Evolutionary conservation across 2,797 vertebrate species (phyloP), one percentile per base, ranked within the genome.

Genomic region (Danio kyathit): DNA sequence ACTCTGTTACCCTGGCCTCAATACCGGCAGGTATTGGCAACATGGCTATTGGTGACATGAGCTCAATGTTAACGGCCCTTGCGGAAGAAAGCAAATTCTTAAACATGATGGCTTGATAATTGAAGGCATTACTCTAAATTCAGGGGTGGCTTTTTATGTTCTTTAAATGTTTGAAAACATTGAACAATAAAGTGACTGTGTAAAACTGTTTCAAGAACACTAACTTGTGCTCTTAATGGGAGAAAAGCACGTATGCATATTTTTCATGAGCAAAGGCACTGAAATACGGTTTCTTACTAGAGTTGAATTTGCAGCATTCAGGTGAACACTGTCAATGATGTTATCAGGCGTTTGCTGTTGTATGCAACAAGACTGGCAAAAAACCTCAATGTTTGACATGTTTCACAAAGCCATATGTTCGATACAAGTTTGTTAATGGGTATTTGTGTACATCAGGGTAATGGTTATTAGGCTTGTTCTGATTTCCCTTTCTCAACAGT

Each of bases 41-140:
- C 92, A 99, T 99, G 98, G 98, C 98, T 38, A 99, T 99, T 0
- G 98, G 98, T 19, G 97, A 99, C 84, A 99, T 99, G 98, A 99
- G 94, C 92, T 99, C 98, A 76, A 97, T 99, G 98, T 95, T 99
- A 79, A 98, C 96, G 43, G 97, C 98, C 5, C 90, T 99, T 90
- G 98, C 97, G 0, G 97, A 99, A 89, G 98, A 99, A 91, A 99
- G 92, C 93, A 99, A 97, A 92, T 98, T 98, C 88, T 94, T 99
- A 82, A 99, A 98, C 88, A 94, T 99, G 96, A 98, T 98, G 90
- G 97, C 96, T 86, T 99, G 95, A 96, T 82, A 74, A 76, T 78
- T 16, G 54, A 64, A 76, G 43, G 41, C 67, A 46, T 57, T 9
- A 11, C 17, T 63, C 5, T 7, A 17, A 51, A 70, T 51, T 41